Evolutionary conservation across 2,888 invertebrate species (phyloP).

Genomic region (Tricholauxania praeusta): DNA sequence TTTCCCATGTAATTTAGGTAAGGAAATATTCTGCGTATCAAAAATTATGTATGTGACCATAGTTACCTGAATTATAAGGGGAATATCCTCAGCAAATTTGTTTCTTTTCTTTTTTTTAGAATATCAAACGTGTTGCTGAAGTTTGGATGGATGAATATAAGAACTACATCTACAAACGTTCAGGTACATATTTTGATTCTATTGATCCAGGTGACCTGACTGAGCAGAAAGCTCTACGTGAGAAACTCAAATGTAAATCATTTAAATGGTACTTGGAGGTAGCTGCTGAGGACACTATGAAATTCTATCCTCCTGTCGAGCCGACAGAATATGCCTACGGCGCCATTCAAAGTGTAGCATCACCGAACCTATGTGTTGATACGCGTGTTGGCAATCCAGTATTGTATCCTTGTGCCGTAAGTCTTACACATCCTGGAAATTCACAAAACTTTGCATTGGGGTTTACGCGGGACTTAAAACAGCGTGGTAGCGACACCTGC

Average conservation of each 20-base stretch:
- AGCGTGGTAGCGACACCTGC: conserved; percentile 80
- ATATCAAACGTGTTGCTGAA: conserved; percentile 93
- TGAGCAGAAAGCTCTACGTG: conserved; percentile 80
- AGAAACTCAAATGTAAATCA: conserved; percentile 85
- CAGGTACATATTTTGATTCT: conserved; percentile 78
- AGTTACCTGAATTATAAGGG: no score
- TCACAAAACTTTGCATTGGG: conserved; percentile 66
- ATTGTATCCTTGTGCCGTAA: conserved; percentile 60
- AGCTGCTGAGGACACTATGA: conserved; percentile 90
- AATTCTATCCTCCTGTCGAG: conserved; percentile 90
- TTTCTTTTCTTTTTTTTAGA: conserved; percentile 69
- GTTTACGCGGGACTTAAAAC: conserved; percentile 66
- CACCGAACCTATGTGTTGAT: conserved; percentile 80
- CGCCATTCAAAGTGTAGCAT: conserved; percentile 76
- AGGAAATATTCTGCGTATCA: no score
- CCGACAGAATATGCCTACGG: conserved; percentile 87
- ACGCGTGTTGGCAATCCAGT: conserved; percentile 70
- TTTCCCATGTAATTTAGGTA: no score
- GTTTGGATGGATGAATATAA: conserved; percentile 99
- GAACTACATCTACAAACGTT: conserved; percentile 83
- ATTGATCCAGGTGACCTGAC: conserved; percentile 87
- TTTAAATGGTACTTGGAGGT: conserved; percentile 97
- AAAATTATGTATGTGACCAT: no score
- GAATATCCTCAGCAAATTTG: neutral
- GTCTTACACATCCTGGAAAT: conserved; percentile 56